phyloP scores from a whole-genome alignment of 2,797 vertebrate species.

The Cephalopachus bancanus region DNA sequence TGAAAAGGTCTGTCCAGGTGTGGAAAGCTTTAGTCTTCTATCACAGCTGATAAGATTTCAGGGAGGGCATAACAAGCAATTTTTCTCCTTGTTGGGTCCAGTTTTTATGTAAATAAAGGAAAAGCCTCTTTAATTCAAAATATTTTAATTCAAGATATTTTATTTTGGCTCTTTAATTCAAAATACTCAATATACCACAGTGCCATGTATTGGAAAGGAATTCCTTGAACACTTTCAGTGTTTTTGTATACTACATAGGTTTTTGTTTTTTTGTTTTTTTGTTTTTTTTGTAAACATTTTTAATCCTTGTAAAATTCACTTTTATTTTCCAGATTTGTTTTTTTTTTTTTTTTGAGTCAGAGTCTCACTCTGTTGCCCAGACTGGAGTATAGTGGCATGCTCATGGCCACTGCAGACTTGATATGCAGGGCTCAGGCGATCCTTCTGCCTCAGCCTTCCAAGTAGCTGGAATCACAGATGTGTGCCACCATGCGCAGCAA shows the following conservation, averaged over 20 bases:
- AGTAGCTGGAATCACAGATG: too few relatives aligned
- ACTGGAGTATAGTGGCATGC: too few relatives aligned
- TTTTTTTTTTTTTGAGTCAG: too few relatives aligned
- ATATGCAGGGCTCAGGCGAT: too few relatives aligned
- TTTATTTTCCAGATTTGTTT: not conserved
- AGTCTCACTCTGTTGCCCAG: too few relatives aligned
- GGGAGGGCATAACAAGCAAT: not conserved
- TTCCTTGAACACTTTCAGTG: not conserved
- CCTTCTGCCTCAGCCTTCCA: too few relatives aligned
- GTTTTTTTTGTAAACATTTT: not conserved
- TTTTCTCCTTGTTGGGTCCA: not conserved
- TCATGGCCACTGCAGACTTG: too few relatives aligned
- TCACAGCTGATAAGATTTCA: not conserved
- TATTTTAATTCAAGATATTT: too few relatives aligned
- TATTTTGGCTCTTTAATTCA: not conserved
- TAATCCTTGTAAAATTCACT: not conserved
- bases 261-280: not conserved
- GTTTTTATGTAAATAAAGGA: too few relatives aligned
- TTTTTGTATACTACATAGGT: not conserved
- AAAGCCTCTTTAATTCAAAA: too few relatives aligned
- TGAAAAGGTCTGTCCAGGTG: not conserved
- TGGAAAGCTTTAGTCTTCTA: not conserved
- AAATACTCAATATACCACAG: not conserved
- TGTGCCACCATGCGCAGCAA: too few relatives aligned
- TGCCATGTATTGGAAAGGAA: not conserved